Evolutionary conservation across 2,888 invertebrate species (phyloP).

Genomic region (Pseudeuparius sepicola): DNA sequence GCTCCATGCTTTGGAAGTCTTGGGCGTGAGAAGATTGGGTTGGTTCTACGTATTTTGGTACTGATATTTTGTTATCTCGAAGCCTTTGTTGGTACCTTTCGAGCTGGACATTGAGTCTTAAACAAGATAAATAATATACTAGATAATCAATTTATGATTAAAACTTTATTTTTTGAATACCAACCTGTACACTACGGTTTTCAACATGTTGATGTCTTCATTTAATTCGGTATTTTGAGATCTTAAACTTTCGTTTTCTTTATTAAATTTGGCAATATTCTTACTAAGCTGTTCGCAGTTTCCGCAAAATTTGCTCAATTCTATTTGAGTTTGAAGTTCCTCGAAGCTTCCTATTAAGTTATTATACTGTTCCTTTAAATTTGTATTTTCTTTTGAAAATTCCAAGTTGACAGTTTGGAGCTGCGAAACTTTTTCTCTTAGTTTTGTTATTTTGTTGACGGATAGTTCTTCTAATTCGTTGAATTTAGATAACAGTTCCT

Average conservation of each 20-base stretch:
- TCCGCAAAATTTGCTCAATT: conserved; percentile 39
- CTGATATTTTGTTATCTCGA: conserved; percentile 34
- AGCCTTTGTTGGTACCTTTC: conserved; percentile 67
- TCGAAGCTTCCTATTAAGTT: conserved; percentile 44
- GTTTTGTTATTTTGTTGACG: conserved; percentile 50
- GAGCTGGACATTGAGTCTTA: conserved; percentile 63
- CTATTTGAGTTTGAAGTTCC: conserved; percentile 43
- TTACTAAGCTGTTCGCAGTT: conserved; percentile 40
- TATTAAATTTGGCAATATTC: conserved; percentile 41
- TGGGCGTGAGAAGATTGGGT: conserved; percentile 10
- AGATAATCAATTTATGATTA: too few species aligned
- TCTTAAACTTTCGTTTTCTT: conserved; percentile 42
- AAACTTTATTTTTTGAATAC: conserved; percentile 14
- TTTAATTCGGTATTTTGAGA: conserved; percentile 48
- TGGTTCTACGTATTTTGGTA: conserved; percentile 20
- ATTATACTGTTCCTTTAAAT: conserved; percentile 43
- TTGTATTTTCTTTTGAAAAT: conserved; percentile 52
- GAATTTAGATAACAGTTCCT: conserved; percentile 42
- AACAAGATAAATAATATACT: conserved; percentile 26
- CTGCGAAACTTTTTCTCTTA: conserved; percentile 50
- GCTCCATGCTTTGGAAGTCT: conserved; percentile 17
- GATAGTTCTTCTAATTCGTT: conserved; percentile 41
- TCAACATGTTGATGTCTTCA: conserved; percentile 62
- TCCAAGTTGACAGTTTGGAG: conserved; percentile 52
- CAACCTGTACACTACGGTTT: conserved; percentile 63